These are phyloP conservation scores for Leucoraja ocellata DNA, from an alignment of 2,797 vertebrate species.

Conservation along the genomic window DNA sequence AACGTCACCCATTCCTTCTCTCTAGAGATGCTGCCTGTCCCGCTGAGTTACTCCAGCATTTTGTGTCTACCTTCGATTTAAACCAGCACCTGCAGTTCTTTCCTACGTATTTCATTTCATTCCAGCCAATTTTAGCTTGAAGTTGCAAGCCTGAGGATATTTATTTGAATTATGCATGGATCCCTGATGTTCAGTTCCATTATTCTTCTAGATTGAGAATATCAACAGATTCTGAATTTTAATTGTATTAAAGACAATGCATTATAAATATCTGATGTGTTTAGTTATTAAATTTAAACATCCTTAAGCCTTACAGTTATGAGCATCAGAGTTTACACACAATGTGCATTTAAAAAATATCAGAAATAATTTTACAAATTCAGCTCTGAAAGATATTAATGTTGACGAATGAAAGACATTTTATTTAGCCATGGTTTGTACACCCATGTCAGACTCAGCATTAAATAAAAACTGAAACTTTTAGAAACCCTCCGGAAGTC, in stretches of 20 bases:
- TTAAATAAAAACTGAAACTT: not conserved
- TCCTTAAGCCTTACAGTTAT: slow-evolving; percentile 46
- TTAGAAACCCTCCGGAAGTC: not conserved
- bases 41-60: too few species aligned
- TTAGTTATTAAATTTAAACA: slow-evolving; percentile 54
- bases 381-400: not conserved
- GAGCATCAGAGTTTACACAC: slow-evolving; percentile 43
- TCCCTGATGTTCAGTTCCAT: slow-evolving; percentile 65
- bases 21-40: too few species aligned
- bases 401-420: not conserved
- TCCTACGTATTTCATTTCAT: slow-evolving; percentile 46
- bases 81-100: too few species aligned
- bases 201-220: slow-evolving; percentile 64
- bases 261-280: slow-evolving; percentile 62
- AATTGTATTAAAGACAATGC: slow-evolving; percentile 61
- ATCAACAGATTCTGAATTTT: slow-evolving; percentile 70
- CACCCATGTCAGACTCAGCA: not conserved
- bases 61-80: too few species aligned
- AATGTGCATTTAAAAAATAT: not conserved
- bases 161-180: slow-evolving; percentile 71
- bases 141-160: slow-evolving; percentile 66
- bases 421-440: not conserved
- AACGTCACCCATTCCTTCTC: too few species aligned
- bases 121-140: slow-evolving; percentile 64
- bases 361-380: not conserved